Conservation (phyloP, 2,888 invertebrate species). For the Danaus chrysippus region DNA sequence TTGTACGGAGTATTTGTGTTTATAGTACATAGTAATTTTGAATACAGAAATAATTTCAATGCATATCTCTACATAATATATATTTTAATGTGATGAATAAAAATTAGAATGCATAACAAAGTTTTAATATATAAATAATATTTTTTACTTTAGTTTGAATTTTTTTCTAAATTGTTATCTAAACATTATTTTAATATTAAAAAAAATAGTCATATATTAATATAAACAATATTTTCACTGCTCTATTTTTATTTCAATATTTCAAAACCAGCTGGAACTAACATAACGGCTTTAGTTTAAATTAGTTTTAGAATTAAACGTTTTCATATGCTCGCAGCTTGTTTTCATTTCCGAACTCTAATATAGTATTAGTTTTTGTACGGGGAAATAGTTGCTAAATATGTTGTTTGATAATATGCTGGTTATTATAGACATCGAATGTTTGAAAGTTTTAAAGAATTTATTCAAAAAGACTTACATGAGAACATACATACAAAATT, state of each 20-base stretch:
- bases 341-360: slow-evolving; percentile 5
- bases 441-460: too few species aligned
- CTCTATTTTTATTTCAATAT: slow-evolving; percentile 7
- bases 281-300: slow-evolving; percentile 15
- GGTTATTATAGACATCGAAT: background rate
- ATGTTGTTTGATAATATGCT: background rate
- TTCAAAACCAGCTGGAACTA: slow-evolving; percentile 9
- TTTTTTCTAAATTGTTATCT: too few species aligned
- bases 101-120: too few species aligned
- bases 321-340: slow-evolving; percentile 9
- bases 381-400: background rate
- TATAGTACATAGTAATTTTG: slow-evolving; percentile 13
- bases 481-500: too few species aligned
- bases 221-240: background rate
- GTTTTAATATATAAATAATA: too few species aligned
- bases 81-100: too few species aligned
- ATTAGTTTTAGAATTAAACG: slow-evolving; percentile 19
- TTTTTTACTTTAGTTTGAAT: too few species aligned
- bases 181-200: background rate
- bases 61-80: too few species aligned
- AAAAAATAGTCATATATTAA: background rate
- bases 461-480: too few species aligned
- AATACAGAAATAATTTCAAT: too few species aligned
- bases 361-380: slow-evolving; percentile 5
- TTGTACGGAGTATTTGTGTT: slow-evolving; percentile 26